Conservation (phyloP, 2,797 vertebrate genomes). For the Dermochelys coriacea region DNA sequence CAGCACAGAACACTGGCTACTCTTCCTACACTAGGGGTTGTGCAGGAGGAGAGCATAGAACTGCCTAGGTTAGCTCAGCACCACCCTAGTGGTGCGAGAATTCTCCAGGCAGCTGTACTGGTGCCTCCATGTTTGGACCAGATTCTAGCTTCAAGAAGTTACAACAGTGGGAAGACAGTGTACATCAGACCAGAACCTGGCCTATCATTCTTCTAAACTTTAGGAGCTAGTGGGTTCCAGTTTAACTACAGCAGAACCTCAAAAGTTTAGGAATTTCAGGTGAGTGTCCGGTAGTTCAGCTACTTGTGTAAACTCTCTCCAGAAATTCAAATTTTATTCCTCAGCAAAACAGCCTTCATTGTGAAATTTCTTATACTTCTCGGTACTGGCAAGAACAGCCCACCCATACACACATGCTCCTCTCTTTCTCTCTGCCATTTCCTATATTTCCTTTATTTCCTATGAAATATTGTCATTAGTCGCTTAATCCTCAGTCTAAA, state of each 20-base stretch:
- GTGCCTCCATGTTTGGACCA: not conserved
- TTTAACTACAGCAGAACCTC: not conserved
- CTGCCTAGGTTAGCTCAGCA: not conserved
- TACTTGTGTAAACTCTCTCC: not conserved
- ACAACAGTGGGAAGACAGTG: not conserved
- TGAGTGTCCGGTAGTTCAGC: too few relatives aligned
- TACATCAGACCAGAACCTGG: not conserved
- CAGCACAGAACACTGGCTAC: not conserved
- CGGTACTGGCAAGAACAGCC: not conserved
- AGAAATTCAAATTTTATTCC: not conserved
- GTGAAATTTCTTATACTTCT: too few relatives aligned
- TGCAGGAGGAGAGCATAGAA: not conserved
- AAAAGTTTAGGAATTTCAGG: not conserved
- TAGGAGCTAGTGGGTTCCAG: not conserved
- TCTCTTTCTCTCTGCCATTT: not conserved
- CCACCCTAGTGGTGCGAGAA: not conserved
- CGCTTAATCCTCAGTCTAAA: not conserved
- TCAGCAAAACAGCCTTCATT: not conserved
- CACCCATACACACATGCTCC: not conserved
- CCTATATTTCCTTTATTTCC: too few relatives aligned
- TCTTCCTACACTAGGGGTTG: not conserved
- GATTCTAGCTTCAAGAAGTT: not conserved
- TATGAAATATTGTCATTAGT: not conserved
- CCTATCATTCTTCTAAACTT: not conserved
- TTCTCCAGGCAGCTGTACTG: not conserved